These are phyloP conservation scores for Pediacus dermestoides DNA, from an alignment of 2,888 invertebrate species.

Conservation along the genomic window DNA sequence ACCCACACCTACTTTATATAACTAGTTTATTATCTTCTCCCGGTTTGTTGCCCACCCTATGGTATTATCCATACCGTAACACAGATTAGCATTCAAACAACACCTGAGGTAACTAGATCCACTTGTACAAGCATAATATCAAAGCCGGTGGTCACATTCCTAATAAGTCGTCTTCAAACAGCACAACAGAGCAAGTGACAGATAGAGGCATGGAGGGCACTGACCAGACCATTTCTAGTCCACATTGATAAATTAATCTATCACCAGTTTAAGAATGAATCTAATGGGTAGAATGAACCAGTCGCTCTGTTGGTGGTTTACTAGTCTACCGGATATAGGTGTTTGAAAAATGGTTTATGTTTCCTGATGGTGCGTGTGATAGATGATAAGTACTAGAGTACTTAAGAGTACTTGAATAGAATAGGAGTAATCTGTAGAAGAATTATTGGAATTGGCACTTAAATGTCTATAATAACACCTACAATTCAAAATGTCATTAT, in stretches of 20 bases:
- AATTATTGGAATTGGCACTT: too few species aligned
- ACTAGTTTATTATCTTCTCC: slow-evolving; percentile 13
- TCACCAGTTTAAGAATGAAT: too few species aligned
- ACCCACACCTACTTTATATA: slow-evolving; percentile 8
- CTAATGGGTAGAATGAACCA: too few species aligned
- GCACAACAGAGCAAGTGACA: slow-evolving; percentile 7
- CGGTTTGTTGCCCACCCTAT: slow-evolving; percentile 12
- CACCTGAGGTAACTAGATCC: slow-evolving; percentile 11
- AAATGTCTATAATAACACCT: too few species aligned
- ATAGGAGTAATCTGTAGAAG: too few species aligned
- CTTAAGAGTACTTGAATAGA: too few species aligned
- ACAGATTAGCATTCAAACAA: slow-evolving; percentile 9
- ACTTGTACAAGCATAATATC: slow-evolving; percentile 14
- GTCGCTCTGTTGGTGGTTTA: too few species aligned
- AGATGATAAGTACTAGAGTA: too few species aligned
- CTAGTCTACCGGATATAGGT: too few species aligned
- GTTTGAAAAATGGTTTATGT: too few species aligned
- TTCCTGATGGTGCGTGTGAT: too few species aligned
- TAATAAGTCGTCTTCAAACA: slow-evolving; percentile 14
- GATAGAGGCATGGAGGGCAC: slow-evolving; percentile 7
- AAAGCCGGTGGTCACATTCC: slow-evolving; percentile 14
- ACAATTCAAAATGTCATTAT: slow-evolving; percentile 14
- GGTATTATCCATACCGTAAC: slow-evolving; percentile 14
- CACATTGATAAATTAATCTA: slow-evolving; percentile 4
- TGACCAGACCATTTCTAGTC: slow-evolving; percentile 7